A percentile compares a stretch with the other conserved stretches of the same genome.
phyloP scores from a whole-genome alignment of 2,113 vertebrate species.

The Pampusana beccarii region DNA sequence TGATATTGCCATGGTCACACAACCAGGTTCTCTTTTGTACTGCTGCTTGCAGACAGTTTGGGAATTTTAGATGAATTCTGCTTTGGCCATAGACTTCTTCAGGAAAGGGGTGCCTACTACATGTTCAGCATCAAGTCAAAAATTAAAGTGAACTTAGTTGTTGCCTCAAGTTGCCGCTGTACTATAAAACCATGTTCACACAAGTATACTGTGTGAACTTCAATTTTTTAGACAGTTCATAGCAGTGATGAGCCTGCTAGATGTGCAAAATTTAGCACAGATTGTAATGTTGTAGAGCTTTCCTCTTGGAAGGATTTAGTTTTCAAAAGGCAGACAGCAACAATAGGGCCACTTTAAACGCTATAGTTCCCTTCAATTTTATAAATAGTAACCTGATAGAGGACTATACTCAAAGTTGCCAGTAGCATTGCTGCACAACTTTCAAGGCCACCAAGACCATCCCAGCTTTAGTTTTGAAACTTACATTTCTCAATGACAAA shows the following conservation, averaged over 20 bases:
- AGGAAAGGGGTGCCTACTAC: background rate
- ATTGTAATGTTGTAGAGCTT: background rate
- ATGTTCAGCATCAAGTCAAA: background rate
- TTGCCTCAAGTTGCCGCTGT: background rate
- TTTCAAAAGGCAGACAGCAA: background rate
- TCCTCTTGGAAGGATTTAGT: background rate
- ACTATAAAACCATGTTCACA: background rate
- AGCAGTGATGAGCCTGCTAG: background rate
- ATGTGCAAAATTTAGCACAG: background rate
- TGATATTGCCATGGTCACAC: background rate
- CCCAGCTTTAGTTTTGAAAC: background rate
- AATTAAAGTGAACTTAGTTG: background rate
- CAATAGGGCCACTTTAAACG: background rate
- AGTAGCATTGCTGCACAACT: background rate
- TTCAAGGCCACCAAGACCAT: background rate
- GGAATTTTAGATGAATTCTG: background rate
- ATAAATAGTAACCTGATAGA: background rate
- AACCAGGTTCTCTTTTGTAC: background rate
- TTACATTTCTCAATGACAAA: background rate
- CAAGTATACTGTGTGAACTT: background rate
- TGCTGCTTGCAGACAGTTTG: background rate
- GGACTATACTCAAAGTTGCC: background rate
- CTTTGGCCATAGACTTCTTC: background rate
- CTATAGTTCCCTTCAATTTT: background rate
- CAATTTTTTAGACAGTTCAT: background rate